Evolutionary conservation across 2,797 vertebrate genomes (phyloP), one percentile per base, ranked within the genome.

Genomic region (Cuculus canorus): DNA sequence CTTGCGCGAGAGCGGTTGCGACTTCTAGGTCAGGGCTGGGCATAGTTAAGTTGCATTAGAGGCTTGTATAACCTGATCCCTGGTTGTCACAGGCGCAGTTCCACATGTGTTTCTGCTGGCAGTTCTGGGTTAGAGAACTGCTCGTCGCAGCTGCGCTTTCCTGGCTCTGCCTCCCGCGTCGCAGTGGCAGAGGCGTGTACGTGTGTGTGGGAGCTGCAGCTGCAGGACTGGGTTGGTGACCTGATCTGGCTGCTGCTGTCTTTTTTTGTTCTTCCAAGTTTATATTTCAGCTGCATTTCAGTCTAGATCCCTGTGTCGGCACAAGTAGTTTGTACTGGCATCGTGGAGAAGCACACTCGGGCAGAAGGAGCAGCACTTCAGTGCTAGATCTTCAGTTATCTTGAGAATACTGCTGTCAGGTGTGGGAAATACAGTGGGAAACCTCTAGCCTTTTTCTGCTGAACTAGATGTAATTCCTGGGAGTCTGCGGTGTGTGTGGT

Each of bases 51-150:
- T 66, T 92, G 73, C 66, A 32, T 82, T 90, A 78, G 48, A 79
- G 76, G 14, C 65, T 81, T 83, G 39, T 66, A 23, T 82, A 90
- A 85, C 33, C 75, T 35, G 68, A 60, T 82, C 45, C 71, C 69
- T 76, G 75, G 54, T 13, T 82, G 87, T 91, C 82, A 80, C 68
- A 69, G 79, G 21, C 48, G 66, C 75, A 50, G 64, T 24, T 61
- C 53, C 79, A 47, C 45, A 10, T 6, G 28, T 70, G 76, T 78
- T 61, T 7, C 45, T 80, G 76, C 10, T 83, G 91, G 87, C 82
- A 91, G 53, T 72, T 95, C 80, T 95, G 92, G 87, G 90, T 83
- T 78, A 63, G 61, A 73, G 60, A 92, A 88, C 71, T 87, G 5
- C 88, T 91, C 48, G 4, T 41, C 65, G 52, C 37, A 4, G 70